A percentile compares a stretch with the other conserved stretches of the same genome.
Evolutionary conservation across 2,797 vertebrate species (phyloP).

Genomic region (Loriculus beryllinus): DNA sequence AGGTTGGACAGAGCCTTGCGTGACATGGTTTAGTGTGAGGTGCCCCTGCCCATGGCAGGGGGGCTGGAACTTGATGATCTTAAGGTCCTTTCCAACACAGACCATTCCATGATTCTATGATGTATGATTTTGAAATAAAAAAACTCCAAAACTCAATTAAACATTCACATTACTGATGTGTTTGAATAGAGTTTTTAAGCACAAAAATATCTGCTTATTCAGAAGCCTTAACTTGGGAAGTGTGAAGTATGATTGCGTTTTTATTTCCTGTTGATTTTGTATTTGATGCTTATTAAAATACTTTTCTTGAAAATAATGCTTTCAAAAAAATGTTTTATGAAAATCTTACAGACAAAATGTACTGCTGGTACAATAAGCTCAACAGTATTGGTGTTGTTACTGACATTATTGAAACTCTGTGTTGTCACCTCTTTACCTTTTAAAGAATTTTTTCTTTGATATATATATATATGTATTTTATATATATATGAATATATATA

Average conservation of each 20-base stretch:
- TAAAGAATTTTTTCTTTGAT: neutral
- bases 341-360: neutral
- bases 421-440: neutral
- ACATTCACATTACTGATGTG: neutral
- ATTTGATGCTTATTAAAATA: neutral
- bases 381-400: neutral
- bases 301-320: neutral
- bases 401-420: neutral
- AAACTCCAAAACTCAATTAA: rapidly evolving
- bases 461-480: neutral
- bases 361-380: neutral
- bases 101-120: neutral
- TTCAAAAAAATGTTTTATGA: neutral
- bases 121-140: neutral
- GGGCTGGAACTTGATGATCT: neutral
- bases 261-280: neutral
- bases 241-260: neutral
- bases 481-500: neutral
- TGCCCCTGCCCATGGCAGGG: neutral
- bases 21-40: neutral
- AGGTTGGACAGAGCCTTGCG: neutral
- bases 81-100: neutral
- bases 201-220: neutral
- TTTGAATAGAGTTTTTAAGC: neutral
- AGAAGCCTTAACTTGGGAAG: neutral